phyloP scores from a whole-genome alignment of 2,113 vertebrate genomes.

The Daphoenositta chrysoptera region DNA sequence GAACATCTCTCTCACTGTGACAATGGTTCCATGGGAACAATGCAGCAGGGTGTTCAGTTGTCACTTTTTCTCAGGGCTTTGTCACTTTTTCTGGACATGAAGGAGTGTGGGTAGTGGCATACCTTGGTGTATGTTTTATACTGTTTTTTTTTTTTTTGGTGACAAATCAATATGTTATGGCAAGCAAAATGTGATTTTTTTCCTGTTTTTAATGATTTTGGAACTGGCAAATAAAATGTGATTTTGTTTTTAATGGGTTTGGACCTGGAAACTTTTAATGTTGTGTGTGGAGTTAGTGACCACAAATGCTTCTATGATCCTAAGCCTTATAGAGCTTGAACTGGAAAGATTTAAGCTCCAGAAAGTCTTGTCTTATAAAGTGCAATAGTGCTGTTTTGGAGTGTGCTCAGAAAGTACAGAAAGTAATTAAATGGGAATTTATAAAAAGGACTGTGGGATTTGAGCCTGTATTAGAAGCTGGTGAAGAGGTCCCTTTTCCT shows the following conservation, averaged over 20 bases:
- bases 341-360: neutral
- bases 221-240: neutral
- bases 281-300: neutral
- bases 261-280: neutral
- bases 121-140: constrained; percentile 22
- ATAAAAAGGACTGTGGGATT: neutral
- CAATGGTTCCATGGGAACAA: neutral
- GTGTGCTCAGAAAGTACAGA: neutral
- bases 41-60: neutral
- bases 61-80: constrained; percentile 1
- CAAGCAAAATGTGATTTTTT: constrained; percentile 21
- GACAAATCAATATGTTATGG: constrained; percentile 3
- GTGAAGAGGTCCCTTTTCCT: neutral
- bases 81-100: neutral
- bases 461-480: neutral
- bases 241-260: constrained; percentile 12
- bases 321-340: neutral
- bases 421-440: neutral
- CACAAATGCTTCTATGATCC: neutral
- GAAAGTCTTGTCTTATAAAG: neutral
- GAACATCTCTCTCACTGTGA: neutral
- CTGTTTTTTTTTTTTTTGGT: neutral
- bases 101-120: neutral
- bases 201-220: neutral
- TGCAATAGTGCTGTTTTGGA: neutral